Evolutionary conservation across 2,113 vertebrate species (phyloP), one percentile per base, ranked within the genome.

Genomic region (Heterocephalus glaber): DNA sequence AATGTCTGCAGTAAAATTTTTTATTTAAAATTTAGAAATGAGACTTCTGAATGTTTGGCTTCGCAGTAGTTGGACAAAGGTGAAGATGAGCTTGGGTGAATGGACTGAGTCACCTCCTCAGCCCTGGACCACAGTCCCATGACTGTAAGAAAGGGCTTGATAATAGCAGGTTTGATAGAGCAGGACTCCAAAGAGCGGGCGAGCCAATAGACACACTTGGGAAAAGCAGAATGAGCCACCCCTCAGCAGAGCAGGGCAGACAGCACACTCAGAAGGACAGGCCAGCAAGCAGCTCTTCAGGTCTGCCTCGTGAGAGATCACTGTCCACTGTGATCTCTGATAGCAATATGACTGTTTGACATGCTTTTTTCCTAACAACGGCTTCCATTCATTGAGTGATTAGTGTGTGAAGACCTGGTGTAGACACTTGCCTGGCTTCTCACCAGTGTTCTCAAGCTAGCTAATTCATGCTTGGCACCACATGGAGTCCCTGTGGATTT

Each of bases 161-260:
- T 41, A n/a, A 88, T 61, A 77, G 19, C 12, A 72, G 58, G 72
- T 33, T 83, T 41, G 86, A 61, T 86, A 96, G 72, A 96, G 65
- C 35, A 89, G 85, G 22, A 56, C 65, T 61, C 61, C 77, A 90
- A 79, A 86, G 41, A 83, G 61, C 77, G 49, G 24, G 54, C 35
- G 90, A 86, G 41, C 28, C 84, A 81, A 94, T 76, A 28, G 20
- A 70, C 65, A 74, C 58, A 7, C 28, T 84, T 66, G 58, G 35
- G 68, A 85, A 89, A 17, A 74, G 26, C 6, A 65, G 35, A 47
- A 89, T 65, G 80, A 66, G 12, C 22, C 3, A 82, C 91, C 20
- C 22, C 20, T 83, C 30, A 91, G 56, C 56, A 58, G 16, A 58
- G 56, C 56, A 5, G 16, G 54, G 14, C 16, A 56, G 54, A 12